A percentile compares a stretch with the other conserved stretches of the same genome.
Evolutionary conservation across 2,797 vertebrate species (phyloP).

Genomic region (Microctenopoma steveboyesi): DNA sequence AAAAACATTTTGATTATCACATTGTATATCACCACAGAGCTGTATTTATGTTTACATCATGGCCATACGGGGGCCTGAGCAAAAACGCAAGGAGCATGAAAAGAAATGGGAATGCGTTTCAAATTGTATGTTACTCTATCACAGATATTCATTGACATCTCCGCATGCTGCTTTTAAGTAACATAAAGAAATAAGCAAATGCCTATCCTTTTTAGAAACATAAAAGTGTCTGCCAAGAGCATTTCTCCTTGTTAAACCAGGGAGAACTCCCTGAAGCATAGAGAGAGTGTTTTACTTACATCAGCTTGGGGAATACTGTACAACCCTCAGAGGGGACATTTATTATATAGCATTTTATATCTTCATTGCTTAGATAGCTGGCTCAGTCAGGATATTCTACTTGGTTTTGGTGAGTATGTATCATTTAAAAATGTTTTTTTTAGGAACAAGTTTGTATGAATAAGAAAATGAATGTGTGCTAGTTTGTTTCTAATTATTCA

Average conservation of each 20-base stretch:
- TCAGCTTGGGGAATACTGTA: conserved; percentile 27
- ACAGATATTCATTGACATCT: too few relatives aligned
- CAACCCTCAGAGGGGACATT: conserved; percentile 50
- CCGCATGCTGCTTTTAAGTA: conserved; percentile 10
- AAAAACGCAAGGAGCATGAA: conserved; percentile 8
- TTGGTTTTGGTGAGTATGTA: conserved; percentile 29
- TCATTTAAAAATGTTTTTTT: conserved; percentile 36
- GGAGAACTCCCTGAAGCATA: conserved; percentile 46
- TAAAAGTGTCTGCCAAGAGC: conserved; percentile 29
- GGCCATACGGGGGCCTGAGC: not conserved
- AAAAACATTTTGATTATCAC: conserved; percentile 8
- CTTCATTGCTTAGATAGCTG: conserved; percentile 55
- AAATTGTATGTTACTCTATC: not conserved
- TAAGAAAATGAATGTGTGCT: conserved; percentile 38
- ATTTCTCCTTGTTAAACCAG: conserved; percentile 45
- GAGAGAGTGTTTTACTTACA: conserved; percentile 50
- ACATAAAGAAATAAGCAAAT: conserved; percentile 17
- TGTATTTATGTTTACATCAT: conserved; percentile 7
- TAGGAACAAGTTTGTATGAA: conserved; percentile 40
- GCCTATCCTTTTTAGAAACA: conserved; percentile 19
- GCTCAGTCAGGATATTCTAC: conserved; percentile 27
- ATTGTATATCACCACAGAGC: not conserved
- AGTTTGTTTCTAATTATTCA: conserved; percentile 37
- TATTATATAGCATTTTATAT: conserved; percentile 50
- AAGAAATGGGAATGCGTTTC: not conserved